A percentile compares a stretch with the other conserved stretches of the same genome.
phyloP scores from a whole-genome alignment of 2,888 invertebrate species.

The Latrodectus hesperus region DNA sequence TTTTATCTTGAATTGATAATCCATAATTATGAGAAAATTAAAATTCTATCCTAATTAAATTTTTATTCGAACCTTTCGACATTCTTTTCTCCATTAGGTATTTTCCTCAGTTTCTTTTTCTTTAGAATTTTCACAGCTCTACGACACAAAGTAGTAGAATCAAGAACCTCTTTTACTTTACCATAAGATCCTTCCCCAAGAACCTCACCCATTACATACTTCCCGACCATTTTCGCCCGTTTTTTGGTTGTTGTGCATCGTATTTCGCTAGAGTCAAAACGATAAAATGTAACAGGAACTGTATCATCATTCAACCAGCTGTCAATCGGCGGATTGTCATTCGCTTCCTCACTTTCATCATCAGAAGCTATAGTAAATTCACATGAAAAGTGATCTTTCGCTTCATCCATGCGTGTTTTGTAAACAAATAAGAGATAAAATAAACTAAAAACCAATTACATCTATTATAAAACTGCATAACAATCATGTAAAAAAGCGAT shows the following conservation, averaged over 20 bases:
- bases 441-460: conserved; percentile 9
- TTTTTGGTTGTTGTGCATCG: conserved; percentile 83
- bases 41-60: no score
- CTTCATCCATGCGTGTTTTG: conserved; percentile 22
- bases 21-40: no score
- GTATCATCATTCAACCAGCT: conserved; percentile 66
- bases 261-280: conserved; percentile 95
- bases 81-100: conserved; percentile 97
- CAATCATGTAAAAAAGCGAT: no score
- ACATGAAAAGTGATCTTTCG: conserved; percentile 1
- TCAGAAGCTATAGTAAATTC: conserved; percentile 30
- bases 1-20: no score
- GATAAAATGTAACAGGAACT: conserved; percentile 84
- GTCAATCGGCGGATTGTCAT: conserved; percentile 47
- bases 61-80: conserved; percentile 82
- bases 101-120: conserved; percentile 90
- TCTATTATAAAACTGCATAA: no score
- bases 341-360: conserved; percentile 19
- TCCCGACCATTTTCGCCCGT: conserved; percentile 89
- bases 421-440: conserved; percentile 31
- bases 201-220: conserved; percentile 98
- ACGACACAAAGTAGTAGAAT: conserved; percentile 91
- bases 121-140: conserved; percentile 98
- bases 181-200: conserved; percentile 98
- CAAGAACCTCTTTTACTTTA: conserved; percentile 98